A percentile compares a stretch with the other conserved stretches of the same genome.
Conservation (phyloP, 2,797 vertebrate species). For the Coreius guichenoti region DNA sequence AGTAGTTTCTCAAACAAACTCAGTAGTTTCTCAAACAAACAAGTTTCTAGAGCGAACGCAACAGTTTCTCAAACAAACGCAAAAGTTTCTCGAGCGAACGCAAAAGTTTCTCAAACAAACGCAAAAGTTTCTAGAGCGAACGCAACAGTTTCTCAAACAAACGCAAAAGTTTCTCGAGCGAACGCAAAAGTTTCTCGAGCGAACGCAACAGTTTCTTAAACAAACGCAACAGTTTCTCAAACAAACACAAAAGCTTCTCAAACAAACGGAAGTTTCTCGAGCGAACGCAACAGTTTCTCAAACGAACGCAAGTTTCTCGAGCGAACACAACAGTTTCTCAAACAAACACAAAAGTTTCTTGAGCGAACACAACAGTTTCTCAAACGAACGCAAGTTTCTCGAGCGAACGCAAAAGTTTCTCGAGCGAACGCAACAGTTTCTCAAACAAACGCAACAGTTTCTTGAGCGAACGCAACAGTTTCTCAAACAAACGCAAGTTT, state of each 20-base stretch:
- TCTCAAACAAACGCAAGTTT: background rate
- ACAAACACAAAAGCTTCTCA: background rate
- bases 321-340: fast-evolving
- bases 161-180: background rate
- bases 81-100: no score
- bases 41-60: no score
- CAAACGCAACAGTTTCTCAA: background rate
- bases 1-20: background rate
- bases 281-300: background rate
- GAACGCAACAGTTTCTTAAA: background rate
- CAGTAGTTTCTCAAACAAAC: no score
- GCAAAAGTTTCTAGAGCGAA: background rate
- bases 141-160: background rate
- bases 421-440: fast-evolving
- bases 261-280: background rate
- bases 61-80: no score
- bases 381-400: background rate
- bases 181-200: fast-evolving
- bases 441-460: background rate
- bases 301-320: background rate
- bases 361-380: background rate
- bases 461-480: fast-evolving
- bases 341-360: no score
- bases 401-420: background rate
- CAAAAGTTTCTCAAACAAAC: background rate